These are phyloP conservation scores for Chloroclystis v-ata DNA, from an alignment of 2,888 invertebrate species.

Conservation along the genomic window DNA sequence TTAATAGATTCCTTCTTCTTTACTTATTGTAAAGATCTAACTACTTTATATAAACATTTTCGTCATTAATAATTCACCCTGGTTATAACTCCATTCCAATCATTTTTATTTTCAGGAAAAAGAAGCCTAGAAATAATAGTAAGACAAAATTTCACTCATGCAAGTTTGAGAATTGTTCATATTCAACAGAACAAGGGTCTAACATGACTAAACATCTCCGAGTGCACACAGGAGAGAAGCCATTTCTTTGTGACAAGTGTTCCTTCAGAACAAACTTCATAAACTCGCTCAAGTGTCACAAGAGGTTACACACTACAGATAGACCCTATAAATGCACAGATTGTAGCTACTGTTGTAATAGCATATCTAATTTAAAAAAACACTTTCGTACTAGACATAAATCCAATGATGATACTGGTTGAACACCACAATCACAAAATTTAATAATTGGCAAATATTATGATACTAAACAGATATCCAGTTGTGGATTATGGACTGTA, in stretches of 20 bases:
- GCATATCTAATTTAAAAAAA: conserved; percentile 71
- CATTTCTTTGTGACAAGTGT: conserved; percentile 68
- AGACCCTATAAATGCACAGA: conserved; percentile 59
- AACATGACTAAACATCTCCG: conserved; percentile 70
- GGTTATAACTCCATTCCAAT: no score
- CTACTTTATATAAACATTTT: no score
- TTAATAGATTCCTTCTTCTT: no score
- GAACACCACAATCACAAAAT: background rate
- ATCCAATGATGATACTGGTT: conserved; percentile 3
- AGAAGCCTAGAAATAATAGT: conserved; percentile 39
- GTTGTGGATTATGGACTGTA: background rate
- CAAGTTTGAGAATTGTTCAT: conserved; percentile 71
- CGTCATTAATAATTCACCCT: no score
- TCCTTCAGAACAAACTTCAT: conserved; percentile 68
- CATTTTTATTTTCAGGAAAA: conserved; percentile 32
- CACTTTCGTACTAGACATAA: conserved; percentile 38
- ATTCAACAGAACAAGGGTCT: conserved; percentile 70
- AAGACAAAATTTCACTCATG: conserved; percentile 69
- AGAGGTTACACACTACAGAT: conserved; percentile 61
- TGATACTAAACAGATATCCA: background rate
- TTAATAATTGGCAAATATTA: background rate
- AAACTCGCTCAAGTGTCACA: conserved; percentile 67
- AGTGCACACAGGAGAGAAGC: conserved; percentile 64
- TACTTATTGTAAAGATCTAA: no score
- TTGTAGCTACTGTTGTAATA: conserved; percentile 67